A percentile compares a stretch with the other conserved stretches of the same genome.
Conservation (phyloP, 1,140 invertebrate genomes). For the Paralvinella palmiformis region DNA sequence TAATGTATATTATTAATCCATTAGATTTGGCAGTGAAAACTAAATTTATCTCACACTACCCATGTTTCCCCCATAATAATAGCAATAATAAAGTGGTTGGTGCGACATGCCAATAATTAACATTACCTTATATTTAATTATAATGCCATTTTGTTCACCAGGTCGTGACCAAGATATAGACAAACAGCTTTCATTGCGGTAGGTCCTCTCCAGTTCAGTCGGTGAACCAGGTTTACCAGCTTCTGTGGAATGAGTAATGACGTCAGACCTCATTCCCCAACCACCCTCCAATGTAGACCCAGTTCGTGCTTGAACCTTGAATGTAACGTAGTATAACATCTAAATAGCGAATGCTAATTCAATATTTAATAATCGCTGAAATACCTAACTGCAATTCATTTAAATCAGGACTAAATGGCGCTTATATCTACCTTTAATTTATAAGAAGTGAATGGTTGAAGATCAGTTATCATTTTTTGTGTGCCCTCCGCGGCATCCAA, state of each 20-base stretch:
- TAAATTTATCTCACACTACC: too few relatives aligned
- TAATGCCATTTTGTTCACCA: constrained; percentile 27
- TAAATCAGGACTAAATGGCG: not conserved
- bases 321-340: not conserved
- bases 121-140: constrained; percentile 28
- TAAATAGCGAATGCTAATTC: not conserved
- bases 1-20: too few relatives aligned
- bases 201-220: not conserved
- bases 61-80: too few relatives aligned
- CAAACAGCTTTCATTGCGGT: constrained; percentile 21
- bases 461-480: not conserved
- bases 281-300: constrained; percentile 8
- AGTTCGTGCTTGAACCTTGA: constrained; percentile 14
- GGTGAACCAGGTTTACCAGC: constrained; percentile 22
- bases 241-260: not conserved
- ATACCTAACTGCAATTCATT: not conserved
- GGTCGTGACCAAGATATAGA: constrained; percentile 27
- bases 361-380: not conserved
- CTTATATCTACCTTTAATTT: not conserved
- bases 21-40: too few relatives aligned
- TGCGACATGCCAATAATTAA: not conserved
- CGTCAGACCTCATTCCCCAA: constrained; percentile 2
- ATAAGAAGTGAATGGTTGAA: constrained; percentile 2
- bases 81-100: too few relatives aligned
- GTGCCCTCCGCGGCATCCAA: not conserved